Evolutionary conservation across 2,888 invertebrate genomes (phyloP).

Genomic region (Tetropium fuscum): DNA sequence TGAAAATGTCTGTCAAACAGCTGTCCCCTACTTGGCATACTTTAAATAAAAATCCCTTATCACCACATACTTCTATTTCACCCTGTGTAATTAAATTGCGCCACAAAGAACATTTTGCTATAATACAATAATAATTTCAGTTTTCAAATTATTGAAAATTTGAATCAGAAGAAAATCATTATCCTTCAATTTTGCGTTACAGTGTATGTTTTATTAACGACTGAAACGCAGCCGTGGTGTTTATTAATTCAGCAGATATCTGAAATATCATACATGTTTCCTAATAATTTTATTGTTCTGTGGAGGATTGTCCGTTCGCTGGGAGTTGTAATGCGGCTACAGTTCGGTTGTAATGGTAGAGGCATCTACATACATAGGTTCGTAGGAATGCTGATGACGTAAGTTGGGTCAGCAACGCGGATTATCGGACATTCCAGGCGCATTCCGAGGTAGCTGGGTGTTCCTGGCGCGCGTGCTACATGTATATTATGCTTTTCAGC

Average conservation of each 20-base stretch:
- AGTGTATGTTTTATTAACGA: too few relatives aligned
- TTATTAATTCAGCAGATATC: slow-evolving; percentile 13
- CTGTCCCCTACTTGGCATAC: too few relatives aligned
- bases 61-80: too few relatives aligned
- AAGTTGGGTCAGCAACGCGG: slow-evolving; percentile 59
- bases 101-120: too few relatives aligned
- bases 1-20: too few relatives aligned
- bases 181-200: too few relatives aligned
- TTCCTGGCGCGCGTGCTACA: slow-evolving; percentile 55
- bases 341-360: slow-evolving; percentile 38
- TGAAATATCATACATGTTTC: slow-evolving; percentile 22
- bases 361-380: slow-evolving; percentile 37
- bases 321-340: slow-evolving; percentile 26
- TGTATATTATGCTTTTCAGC: slow-evolving; percentile 54
- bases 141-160: neutral
- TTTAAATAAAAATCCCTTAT: too few relatives aligned
- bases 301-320: slow-evolving; percentile 17
- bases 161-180: neutral
- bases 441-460: slow-evolving; percentile 54
- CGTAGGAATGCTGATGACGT: slow-evolving; percentile 59
- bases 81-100: too few relatives aligned
- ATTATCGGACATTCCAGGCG: slow-evolving; percentile 62
- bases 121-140: neutral
- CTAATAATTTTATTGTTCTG: slow-evolving; percentile 30
- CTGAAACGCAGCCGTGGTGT: neutral